Evolutionary conservation across 2,888 invertebrate species (phyloP), one percentile per base, ranked within the genome.

Genomic region (Prosopocoilus inquinatus): DNA sequence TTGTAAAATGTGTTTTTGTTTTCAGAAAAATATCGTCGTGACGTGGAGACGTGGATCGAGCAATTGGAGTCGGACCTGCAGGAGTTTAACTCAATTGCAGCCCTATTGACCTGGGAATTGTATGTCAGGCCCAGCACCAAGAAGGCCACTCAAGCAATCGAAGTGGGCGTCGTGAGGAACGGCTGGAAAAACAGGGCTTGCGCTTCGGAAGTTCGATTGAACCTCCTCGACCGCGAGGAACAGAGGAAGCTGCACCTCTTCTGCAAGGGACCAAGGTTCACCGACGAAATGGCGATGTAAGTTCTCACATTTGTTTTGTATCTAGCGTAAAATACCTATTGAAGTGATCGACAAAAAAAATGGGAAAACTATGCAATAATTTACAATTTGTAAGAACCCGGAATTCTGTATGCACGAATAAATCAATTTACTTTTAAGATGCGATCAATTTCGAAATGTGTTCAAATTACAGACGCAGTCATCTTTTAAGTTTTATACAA

Each of bases 261-360:
- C 39, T 89, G 88, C 65, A 77, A 84, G 63, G 87, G 87, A 39
- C 84, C 86, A 0, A 80, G 77, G 50, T 86, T 80, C 67, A 81
- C 80, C 2, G 74, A 77, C 43, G 69, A 79, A 46, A 82, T 85
- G 69, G 79, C 81, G 7, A 79, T 80, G 86, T 86, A 72, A 64
- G 70, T 69, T 12, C 57, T 16, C 44, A n/a, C n/a, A 32, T 32
- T 33, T 48, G 38, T 45, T 12, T 16, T n/a, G n/a, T n/a, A n/a
- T n/a, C n/a, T n/a, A n/a, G n/a, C n/a, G n/a, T n/a, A n/a, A n/a
- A n/a, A n/a, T n/a, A n/a, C n/a, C n/a, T n/a, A n/a, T n/a, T n/a
- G n/a, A n/a, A n/a, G n/a, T n/a, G n/a, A n/a, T n/a, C n/a, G n/a
- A n/a, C n/a, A n/a, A n/a, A n/a, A n/a, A n/a, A n/a, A n/a, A n/a